These are phyloP conservation scores for Chorisops tibialis DNA, from an alignment of 2,888 invertebrate genomes.

Conservation along the genomic window DNA sequence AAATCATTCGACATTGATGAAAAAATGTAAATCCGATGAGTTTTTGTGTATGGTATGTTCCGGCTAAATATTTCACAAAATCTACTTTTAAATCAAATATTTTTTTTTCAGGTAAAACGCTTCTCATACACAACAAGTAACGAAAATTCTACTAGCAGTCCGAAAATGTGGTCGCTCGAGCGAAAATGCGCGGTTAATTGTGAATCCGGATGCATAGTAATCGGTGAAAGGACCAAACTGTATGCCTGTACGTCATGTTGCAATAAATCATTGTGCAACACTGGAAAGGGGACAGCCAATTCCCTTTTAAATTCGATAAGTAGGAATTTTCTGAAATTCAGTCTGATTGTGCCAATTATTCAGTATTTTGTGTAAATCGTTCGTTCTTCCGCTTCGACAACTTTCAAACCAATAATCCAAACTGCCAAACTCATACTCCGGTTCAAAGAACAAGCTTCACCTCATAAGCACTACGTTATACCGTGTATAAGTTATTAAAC, in stretches of 20 bases:
- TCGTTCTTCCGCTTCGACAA: too few relatives aligned
- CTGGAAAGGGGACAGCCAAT: conserved; percentile 57
- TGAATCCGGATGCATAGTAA: conserved; percentile 83
- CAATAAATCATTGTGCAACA: conserved; percentile 73
- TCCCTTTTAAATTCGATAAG: neutral
- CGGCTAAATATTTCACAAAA: too few relatives aligned
- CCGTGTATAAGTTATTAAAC: conserved; percentile 7
- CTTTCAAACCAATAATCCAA: too few relatives aligned
- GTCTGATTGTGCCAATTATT: conserved; percentile 5
- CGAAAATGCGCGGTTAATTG: conserved; percentile 79
- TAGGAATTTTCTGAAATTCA: neutral
- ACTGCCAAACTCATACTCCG: too few relatives aligned
- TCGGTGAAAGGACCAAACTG: conserved; percentile 83
- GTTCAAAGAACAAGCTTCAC: too few relatives aligned
- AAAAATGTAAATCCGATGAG: conserved; percentile 72
- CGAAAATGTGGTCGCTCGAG: conserved; percentile 79
- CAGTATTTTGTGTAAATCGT: neutral
- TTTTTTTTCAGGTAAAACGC: conserved; percentile 61
- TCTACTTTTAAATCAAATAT: conserved; percentile 5
- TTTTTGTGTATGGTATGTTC: conserved; percentile 74
- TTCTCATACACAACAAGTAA: conserved; percentile 81
- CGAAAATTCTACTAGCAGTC: conserved; percentile 71
- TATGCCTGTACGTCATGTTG: conserved; percentile 87
- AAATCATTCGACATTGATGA: conserved; percentile 60
- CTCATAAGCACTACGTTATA: too few relatives aligned